Base-by-base conservation (phyloP, 2,797 vertebrate species). In the Sarcoramphus papa region DNA sequence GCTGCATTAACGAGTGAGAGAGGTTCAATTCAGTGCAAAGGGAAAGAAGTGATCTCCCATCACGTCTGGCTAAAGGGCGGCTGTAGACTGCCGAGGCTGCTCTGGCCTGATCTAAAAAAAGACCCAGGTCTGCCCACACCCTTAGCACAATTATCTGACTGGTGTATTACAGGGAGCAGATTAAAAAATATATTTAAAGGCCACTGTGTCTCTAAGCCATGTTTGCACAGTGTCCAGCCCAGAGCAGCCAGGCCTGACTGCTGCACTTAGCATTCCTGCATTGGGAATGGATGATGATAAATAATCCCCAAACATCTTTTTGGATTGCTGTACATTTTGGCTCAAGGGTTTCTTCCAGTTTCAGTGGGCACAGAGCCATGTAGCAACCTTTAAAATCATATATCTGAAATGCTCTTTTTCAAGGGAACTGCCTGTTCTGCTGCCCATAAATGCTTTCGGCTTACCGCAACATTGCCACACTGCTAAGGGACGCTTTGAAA, bases 281-380 rank as follows among this genome's bases (percentile, higher is more conserved):
- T 0, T 0, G n/a, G 62, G 40, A 74, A 27, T 5, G 45, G 76
- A 23, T 30, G 27, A 21, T 23, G 19, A 65, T 33, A 65, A 95
- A 73, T 14, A 81, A 78, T 17, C 56, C 70, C 51, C 70, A 43
- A 60, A 23, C 50, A 4, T 31, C 88, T 45, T 51, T 50, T 27
- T 80, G 90, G 56, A 54, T 74, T 19, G 35, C 65, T 54, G 41
- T 13, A 12, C 45, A 3, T 15, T 92, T 50, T 92, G 82, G 90
- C 86, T 91, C 50, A 69, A 70, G 78, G 86, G 67, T 67, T 92
- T 76, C 81, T 93, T 85, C 56, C 92, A 83, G 60, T n/a, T 85
- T 43, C 74, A 75, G 8, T 21, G 86, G 90, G 94, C 86, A 50
- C 57, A 9, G 69, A 63, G 93, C 77, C 63, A 43, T 0, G 9